Evolutionary conservation across 2,797 vertebrate species (phyloP), one percentile per base, ranked within the genome.

Genomic region (Denticeps clupeoides): DNA sequence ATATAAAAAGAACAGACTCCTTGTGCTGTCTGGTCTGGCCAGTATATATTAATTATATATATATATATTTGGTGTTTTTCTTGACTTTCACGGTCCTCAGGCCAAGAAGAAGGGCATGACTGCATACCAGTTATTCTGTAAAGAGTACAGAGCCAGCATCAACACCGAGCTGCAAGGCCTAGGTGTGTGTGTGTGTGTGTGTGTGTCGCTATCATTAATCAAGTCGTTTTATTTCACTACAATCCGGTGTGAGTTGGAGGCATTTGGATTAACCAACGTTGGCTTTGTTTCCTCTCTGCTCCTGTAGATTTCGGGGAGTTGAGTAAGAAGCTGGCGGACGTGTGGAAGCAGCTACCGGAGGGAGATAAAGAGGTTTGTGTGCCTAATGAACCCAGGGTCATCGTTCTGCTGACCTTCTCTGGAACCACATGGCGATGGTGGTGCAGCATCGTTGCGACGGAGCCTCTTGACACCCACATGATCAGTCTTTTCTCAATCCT

Each of bases 291-390:
- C 24, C 2, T 7, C 21, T 19, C 28, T 13, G 16, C 10, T 28
- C 41, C 2, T 31, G 1, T 45, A 74, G 88, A 89, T 74, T 90
- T 90, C 66, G 87, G 88, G 21, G 88, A 90, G 47, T 71, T 90
- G 48, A 89, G 87, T 70, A 88, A 87, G 67, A 87, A 86, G 64
- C 58, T 90, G 62, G 87, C 83, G 32, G 88, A 89, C 45, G 88
- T 88, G 10, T 90, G 88, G 87, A 90, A 89, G 45, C 87, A 89
- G 19, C 74, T 90, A 9, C 87, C 87, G 21, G 88, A 90, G 47
- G 89, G 88, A 57, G 88, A 90, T 70, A 90, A 90, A 67, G 70
- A 87, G 76, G 88, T 90, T 62, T 78, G 79, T 45, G 35, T 15
- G 31, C 12, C 16, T 9, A 8, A 26, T 25, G 8, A 42, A 12